Conservation (phyloP, 2,797 vertebrate genomes). For the Lates japonicus region DNA sequence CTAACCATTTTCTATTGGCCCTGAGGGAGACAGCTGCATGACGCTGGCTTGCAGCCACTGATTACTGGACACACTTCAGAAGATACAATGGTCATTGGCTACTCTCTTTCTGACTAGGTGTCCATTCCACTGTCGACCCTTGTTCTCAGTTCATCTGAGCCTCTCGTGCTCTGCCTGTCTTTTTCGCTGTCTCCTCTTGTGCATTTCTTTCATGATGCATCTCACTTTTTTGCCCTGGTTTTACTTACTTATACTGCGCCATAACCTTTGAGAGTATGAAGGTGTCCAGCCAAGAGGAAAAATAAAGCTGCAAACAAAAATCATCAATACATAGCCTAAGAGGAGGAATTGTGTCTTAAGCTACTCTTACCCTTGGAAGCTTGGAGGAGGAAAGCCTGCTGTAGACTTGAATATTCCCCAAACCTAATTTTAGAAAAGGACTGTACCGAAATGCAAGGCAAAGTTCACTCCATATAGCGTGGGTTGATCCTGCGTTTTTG, state of each 20-base stretch:
- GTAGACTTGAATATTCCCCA: slow-evolving; percentile 28
- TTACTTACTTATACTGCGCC: not conserved
- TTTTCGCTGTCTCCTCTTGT: not conserved
- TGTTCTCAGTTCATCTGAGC: slow-evolving; percentile 20
- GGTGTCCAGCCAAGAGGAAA: slow-evolving; percentile 15
- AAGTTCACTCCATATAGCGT: slow-evolving; percentile 61
- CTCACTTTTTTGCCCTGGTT: slow-evolving; percentile 10
- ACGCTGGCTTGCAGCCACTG: slow-evolving; percentile 47
- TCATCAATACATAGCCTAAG: not conserved
- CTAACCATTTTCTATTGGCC: slow-evolving; percentile 44
- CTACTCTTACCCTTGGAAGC: not conserved
- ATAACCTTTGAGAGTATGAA: slow-evolving; percentile 6
- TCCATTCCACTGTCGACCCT: not conserved
- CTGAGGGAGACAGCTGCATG: slow-evolving; percentile 39
- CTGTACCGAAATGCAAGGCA: slow-evolving; percentile 29
- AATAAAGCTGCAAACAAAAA: slow-evolving; percentile 11
- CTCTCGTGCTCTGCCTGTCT: not conserved
- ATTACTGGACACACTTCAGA: slow-evolving; percentile 53
- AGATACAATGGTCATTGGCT: slow-evolving; percentile 22
- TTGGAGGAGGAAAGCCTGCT: slow-evolving; percentile 11
- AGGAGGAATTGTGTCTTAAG: slow-evolving; percentile 1
- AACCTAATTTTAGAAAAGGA: slow-evolving; percentile 58
- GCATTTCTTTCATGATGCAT: slow-evolving; percentile 14
- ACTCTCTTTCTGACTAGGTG: slow-evolving; percentile 28
- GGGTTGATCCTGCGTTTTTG: slow-evolving; percentile 51